phyloP scores from a whole-genome alignment of 1,140 invertebrate species.

The Gonatopus flavifemur region DNA sequence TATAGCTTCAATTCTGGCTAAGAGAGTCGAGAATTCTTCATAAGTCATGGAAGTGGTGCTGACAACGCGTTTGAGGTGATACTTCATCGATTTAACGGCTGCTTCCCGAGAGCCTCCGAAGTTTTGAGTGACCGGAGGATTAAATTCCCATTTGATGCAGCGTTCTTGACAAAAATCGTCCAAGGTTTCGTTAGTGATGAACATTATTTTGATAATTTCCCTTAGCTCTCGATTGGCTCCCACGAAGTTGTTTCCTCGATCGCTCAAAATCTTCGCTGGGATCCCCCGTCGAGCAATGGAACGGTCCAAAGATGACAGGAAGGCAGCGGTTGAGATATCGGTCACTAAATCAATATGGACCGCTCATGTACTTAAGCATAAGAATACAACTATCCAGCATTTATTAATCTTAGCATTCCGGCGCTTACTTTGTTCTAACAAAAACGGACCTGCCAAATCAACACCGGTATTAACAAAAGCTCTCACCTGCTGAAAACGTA shows the following conservation, averaged over 20 bases:
- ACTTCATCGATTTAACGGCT: not conserved
- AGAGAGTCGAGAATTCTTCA: not conserved
- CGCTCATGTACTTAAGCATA: conserved; percentile 34
- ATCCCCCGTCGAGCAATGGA: conserved; percentile 41
- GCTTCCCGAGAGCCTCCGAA: not conserved
- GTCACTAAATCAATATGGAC: conserved; percentile 43
- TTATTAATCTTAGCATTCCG: conserved; percentile 31
- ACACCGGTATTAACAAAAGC: conserved; percentile 30
- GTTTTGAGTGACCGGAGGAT: not conserved
- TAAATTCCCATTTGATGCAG: not conserved
- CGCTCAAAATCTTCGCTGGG: conserved; percentile 24
- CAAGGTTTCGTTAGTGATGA: not conserved
- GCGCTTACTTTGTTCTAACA: conserved; percentile 28
- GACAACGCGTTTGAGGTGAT: not conserved
- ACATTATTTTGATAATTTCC: conserved; percentile 2
- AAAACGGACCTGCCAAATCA: conserved; percentile 40
- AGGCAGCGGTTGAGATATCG: conserved; percentile 35
- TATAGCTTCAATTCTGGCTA: not conserved
- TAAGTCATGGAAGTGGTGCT: not conserved
- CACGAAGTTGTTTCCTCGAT: conserved; percentile 44
- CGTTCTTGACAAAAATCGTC: not conserved
- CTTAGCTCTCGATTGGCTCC: conserved; percentile 27
- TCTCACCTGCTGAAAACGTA: conserved; percentile 16
- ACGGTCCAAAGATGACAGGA: conserved; percentile 34
- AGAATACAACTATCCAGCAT: conserved; percentile 32